Conservation (phyloP, 2,113 vertebrate species). For the Epinephelus fuscoguttatus region DNA sequence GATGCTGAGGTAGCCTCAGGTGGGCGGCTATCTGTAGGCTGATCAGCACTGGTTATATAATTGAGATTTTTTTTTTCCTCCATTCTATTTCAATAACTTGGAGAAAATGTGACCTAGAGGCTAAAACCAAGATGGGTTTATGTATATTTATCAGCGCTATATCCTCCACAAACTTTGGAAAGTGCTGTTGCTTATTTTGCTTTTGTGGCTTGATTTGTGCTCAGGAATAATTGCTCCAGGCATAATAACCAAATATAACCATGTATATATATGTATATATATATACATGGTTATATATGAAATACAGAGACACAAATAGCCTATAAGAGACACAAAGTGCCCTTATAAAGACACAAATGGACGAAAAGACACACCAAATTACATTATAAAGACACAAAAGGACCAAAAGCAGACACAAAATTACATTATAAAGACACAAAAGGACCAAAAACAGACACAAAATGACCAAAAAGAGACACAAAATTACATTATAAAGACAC, state of each 20-base stretch:
- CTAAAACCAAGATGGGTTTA: constrained; percentile 65
- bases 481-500: too few relatives aligned
- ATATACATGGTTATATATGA: too few relatives aligned
- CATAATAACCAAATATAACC: constrained; percentile 14
- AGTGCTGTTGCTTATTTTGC: constrained; percentile 51
- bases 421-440: too few relatives aligned
- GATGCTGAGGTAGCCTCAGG: constrained; percentile 75
- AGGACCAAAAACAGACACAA: too few relatives aligned
- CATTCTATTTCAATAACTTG: constrained; percentile 82
- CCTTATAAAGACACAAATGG: too few relatives aligned
- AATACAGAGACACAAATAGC: too few relatives aligned
- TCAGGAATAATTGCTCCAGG: constrained; percentile 57
- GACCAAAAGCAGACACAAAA: too few relatives aligned
- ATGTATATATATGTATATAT: background rate
- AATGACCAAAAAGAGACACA: too few relatives aligned
- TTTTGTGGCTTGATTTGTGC: constrained; percentile 44
- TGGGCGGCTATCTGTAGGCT: constrained; percentile 82
- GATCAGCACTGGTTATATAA: constrained; percentile 83
- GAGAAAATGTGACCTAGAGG: constrained; percentile 76
- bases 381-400: too few relatives aligned
- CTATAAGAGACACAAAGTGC: too few relatives aligned
- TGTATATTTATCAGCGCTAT: constrained; percentile 76
- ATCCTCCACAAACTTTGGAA: constrained; percentile 66
- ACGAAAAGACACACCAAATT: too few relatives aligned
- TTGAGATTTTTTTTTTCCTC: constrained; percentile 59